Evolutionary conservation across 2,113 vertebrate genomes (phyloP).

Genomic region (Engraulis encrasicolus): DNA sequence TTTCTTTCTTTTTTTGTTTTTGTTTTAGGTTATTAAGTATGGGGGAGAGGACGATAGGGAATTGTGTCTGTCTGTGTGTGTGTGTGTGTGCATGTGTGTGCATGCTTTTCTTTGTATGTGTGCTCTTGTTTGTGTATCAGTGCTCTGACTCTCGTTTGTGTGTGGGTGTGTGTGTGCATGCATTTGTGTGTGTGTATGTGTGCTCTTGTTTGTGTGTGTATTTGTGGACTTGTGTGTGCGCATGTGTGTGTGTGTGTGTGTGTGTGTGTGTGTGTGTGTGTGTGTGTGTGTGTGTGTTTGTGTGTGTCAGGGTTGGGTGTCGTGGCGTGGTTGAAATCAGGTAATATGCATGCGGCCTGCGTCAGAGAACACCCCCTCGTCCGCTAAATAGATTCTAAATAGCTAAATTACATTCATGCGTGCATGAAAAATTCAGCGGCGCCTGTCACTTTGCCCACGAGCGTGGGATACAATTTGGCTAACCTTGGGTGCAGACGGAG

Average conservation of each 20-base stretch:
- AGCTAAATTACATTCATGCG: slow-evolving; percentile 91
- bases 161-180: neutral
- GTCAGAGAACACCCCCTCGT: slow-evolving; percentile 56
- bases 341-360: slow-evolving; percentile 57
- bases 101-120: neutral
- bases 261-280: neutral
- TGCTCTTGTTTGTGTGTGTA: neutral
- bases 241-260: neutral
- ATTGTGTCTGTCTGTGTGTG: neutral
- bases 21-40: slow-evolving; percentile 41
- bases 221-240: neutral
- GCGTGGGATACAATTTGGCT: slow-evolving; percentile 90
- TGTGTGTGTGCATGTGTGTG: neutral
- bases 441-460: slow-evolving; percentile 88
- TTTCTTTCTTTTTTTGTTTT: slow-evolving; percentile 55
- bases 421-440: slow-evolving; percentile 89
- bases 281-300: neutral
- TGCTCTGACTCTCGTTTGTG: no score
- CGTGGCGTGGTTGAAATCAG: slow-evolving; percentile 34
- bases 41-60: slow-evolving; percentile 45
- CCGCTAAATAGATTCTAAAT: slow-evolving; percentile 56
- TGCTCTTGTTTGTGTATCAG: no score
- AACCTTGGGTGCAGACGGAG: slow-evolving; percentile 93
- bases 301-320: neutral
- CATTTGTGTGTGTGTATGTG: neutral